phyloP scores from a whole-genome alignment of 2,797 vertebrate species.

The Ataeniobius toweri region DNA sequence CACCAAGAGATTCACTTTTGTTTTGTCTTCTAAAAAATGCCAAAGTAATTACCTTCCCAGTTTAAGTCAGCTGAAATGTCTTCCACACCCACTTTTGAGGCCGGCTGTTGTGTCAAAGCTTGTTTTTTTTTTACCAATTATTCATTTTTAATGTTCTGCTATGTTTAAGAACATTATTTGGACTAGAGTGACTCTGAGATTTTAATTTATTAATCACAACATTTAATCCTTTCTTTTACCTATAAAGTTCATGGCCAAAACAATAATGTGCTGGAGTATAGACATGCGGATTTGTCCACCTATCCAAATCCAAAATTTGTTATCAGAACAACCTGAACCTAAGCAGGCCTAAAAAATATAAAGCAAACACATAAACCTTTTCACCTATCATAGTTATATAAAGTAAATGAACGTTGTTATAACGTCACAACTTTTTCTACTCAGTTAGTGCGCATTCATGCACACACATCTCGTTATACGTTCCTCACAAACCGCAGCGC shows the following conservation, averaged over 20 bases:
- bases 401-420: neutral
- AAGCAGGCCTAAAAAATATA: neutral
- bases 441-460: neutral
- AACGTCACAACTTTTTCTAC: neutral
- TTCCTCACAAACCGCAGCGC: conserved; percentile 14
- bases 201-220: neutral
- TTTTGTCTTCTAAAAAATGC: neutral
- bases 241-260: neutral
- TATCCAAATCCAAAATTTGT: neutral
- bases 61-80: neutral
- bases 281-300: neutral
- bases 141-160: neutral
- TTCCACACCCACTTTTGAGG: neutral
- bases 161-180: neutral
- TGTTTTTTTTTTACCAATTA: neutral
- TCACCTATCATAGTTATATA: neutral
- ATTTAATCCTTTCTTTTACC: neutral
- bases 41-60: neutral
- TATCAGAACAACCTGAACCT: neutral
- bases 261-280: neutral
- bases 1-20: neutral
- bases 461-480: neutral
- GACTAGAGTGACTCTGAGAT: neutral
- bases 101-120: neutral
- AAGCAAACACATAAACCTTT: neutral